phyloP scores from a whole-genome alignment of 1,140 invertebrate genomes.

The Drosophila pruinosa region DNA sequence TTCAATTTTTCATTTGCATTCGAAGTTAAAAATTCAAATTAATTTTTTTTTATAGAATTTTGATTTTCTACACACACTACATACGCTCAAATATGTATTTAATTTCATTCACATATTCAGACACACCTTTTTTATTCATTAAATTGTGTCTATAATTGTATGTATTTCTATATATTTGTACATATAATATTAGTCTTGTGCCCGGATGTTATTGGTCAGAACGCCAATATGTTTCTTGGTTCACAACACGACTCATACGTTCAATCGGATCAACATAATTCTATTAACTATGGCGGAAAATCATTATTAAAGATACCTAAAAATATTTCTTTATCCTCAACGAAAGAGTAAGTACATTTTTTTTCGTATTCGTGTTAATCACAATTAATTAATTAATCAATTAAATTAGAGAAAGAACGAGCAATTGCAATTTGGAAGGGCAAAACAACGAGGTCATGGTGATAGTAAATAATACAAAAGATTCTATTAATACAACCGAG shows the following conservation, averaged over 20 bases:
- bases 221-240: neutral
- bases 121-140: too few relatives aligned
- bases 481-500: neutral
- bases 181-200: conserved; percentile 14
- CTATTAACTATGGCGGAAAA: conserved; percentile 16
- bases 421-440: conserved; percentile 16
- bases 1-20: too few relatives aligned
- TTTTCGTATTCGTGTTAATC: neutral
- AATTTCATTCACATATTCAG: too few relatives aligned
- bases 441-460: conserved; percentile 15
- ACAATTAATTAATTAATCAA: neutral
- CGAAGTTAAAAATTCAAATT: too few relatives aligned
- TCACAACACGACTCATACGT: conserved; percentile 6
- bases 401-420: conserved; percentile 21
- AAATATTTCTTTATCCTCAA: conserved; percentile 4
- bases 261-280: conserved; percentile 17
- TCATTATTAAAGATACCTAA: conserved; percentile 23
- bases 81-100: too few relatives aligned
- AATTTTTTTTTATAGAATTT: too few relatives aligned
- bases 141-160: too few relatives aligned
- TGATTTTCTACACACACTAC: too few relatives aligned
- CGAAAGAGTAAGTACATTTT: conserved; percentile 32
- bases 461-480: neutral
- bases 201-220: conserved; percentile 6
- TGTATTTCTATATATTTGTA: neutral